Conservation (phyloP, 2,797 vertebrate species). For the Eulemur rubriventer region DNA sequence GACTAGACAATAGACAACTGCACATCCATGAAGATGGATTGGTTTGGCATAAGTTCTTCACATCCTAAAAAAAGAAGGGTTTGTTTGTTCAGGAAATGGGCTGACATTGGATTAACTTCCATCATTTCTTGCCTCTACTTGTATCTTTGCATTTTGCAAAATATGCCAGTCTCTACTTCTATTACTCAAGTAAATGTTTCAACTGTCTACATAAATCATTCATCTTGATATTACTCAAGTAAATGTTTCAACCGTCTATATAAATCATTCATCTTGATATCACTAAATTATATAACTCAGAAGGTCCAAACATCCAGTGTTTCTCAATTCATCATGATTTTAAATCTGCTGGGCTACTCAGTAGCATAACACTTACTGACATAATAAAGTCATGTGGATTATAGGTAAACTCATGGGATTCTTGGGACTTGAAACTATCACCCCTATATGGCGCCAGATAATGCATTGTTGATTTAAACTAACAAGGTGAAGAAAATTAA, state of each 20-base stretch:
- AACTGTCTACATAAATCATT: slow-evolving; percentile 5
- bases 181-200: not conserved
- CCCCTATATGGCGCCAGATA: not conserved
- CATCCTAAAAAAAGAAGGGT: not conserved
- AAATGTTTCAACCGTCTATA: not conserved
- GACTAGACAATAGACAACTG: not conserved
- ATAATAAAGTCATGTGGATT: slow-evolving; percentile 3
- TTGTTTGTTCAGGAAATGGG: slow-evolving; percentile 15
- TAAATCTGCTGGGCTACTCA: not conserved
- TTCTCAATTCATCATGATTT: slow-evolving; percentile 29
- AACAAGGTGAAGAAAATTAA: slow-evolving; percentile 28
- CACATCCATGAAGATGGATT: not conserved
- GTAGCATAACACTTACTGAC: not conserved
- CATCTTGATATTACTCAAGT: not conserved
- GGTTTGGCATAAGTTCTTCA: not conserved
- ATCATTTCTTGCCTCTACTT: slow-evolving; percentile 19
- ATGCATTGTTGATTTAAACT: slow-evolving; percentile 12
- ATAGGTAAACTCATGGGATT: not conserved
- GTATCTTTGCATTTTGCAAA: not conserved
- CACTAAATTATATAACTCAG: not conserved
- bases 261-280: not conserved
- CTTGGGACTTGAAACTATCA: not conserved
- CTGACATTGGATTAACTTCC: not conserved
- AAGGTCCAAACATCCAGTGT: not conserved
- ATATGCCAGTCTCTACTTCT: not conserved